Conservation (phyloP, 23 tunicate species). For the Trididemnum nubilum region DNA sequence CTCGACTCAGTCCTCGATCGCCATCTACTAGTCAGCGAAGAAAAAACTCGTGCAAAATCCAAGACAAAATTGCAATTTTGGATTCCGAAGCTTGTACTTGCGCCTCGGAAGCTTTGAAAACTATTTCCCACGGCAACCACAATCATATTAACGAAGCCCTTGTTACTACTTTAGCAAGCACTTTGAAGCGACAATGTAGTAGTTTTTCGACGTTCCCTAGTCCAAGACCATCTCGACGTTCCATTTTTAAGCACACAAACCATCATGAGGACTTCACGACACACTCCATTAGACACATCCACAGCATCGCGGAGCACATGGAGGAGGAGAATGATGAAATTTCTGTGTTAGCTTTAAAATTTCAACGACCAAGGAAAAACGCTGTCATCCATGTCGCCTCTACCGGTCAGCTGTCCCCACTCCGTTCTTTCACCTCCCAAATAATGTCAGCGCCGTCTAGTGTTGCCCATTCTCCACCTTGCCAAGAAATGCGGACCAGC, state of each 20-base stretch:
- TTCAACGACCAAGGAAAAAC: constrained; percentile 12
- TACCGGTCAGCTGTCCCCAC: neutral
- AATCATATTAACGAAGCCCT: constrained; percentile 23
- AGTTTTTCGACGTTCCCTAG: neutral
- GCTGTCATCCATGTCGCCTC: constrained; percentile 25
- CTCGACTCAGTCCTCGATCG: constrained; percentile 67
- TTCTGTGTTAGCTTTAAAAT: neutral
- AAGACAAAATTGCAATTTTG: constrained; percentile 65
- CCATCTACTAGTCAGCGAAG: constrained; percentile 72
- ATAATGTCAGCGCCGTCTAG: constrained; percentile 7
- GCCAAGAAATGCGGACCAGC: neutral
- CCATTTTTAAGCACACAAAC: constrained; percentile 5
- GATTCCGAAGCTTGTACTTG: constrained; percentile 63
- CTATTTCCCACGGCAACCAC: neutral
- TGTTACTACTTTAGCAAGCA: constrained; percentile 42
- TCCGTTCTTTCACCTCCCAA: constrained; percentile 40
- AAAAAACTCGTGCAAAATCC: constrained; percentile 52
- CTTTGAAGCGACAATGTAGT: constrained; percentile 40
- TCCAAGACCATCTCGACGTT: neutral
- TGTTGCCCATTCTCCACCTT: constrained; percentile 1
- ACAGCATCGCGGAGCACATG: constrained; percentile 43
- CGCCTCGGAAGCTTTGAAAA: constrained; percentile 41
- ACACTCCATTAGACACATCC: constrained; percentile 14
- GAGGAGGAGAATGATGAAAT: constrained; percentile 24
- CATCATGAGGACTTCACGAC: neutral